phyloP scores from a whole-genome alignment of 1,140 invertebrate genomes.

The Pomphorhynchus laevis region DNA sequence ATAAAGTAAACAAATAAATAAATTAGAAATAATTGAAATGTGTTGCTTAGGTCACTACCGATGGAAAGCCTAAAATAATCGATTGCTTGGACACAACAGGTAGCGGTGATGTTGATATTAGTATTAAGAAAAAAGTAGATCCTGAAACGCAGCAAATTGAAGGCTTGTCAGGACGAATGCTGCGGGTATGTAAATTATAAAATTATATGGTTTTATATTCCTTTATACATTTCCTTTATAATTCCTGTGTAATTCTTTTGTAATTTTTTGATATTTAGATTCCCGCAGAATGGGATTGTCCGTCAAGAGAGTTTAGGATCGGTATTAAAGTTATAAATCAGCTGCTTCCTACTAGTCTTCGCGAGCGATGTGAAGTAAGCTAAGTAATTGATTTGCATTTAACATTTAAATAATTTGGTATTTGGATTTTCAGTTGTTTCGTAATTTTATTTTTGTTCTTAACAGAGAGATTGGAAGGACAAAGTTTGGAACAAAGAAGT shows the following conservation, averaged over 20 bases:
- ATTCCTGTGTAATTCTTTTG: conserved; percentile 8
- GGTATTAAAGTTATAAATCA: conserved; percentile 52
- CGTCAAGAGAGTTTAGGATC: conserved; percentile 34
- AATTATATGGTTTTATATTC: conserved; percentile 3
- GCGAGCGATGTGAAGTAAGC: conserved; percentile 5
- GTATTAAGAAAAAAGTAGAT: conserved; percentile 34
- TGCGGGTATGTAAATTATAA: conserved; percentile 30
- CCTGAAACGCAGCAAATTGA: conserved; percentile 31
- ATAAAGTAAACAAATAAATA: too few relatives aligned
- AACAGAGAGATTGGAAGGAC: background rate
- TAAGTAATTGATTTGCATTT: too few relatives aligned
- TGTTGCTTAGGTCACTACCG: conserved; percentile 34
- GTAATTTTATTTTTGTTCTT: background rate
- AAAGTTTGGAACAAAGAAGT: background rate
- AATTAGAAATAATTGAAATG: background rate
- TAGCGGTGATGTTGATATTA: conserved; percentile 61
- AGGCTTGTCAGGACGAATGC: conserved; percentile 44
- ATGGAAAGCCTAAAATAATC: conserved; percentile 58
- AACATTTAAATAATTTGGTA: background rate
- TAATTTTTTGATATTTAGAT: conserved; percentile 26
- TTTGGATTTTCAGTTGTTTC: background rate
- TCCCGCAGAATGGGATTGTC: conserved; percentile 42
- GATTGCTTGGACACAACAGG: conserved; percentile 74
- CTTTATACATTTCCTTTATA: background rate
- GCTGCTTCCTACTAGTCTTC: conserved; percentile 17